Base-by-base conservation (phyloP, 2,888 invertebrate genomes). In the Epicampocera succincta region DNA sequence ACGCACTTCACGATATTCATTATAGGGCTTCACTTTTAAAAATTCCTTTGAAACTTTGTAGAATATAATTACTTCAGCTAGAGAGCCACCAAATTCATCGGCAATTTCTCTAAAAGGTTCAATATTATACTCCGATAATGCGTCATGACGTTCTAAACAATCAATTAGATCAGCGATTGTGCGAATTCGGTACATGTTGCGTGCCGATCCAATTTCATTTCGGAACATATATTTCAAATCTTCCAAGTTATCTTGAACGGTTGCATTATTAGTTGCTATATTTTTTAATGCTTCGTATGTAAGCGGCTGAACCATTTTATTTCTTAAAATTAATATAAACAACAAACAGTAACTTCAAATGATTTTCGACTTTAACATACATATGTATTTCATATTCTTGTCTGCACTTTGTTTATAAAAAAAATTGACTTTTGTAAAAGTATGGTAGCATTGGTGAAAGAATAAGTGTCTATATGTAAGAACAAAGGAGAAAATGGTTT, bases 71-170 rank as follows among this genome's bases (percentile, higher is more conserved):
- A 85, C 86, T 1, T 83, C 61, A 5, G 83, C 83, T 0, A 90
- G 44, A 8, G 74, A 48, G 12, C 86, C 83, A 1, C 65, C 75
- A 0, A 77, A 78, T 21, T 73, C 48, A 69, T 71, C 68, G 1
- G 84, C 84, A 15, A 90, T 60, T 2, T 68, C 69, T 1, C 80
- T 84, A 0, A 90, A 52, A 0, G 85, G 85, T 2, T 86, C 85
- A 4, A 90, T 84, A 48, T 90, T 87, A 3, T 83, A 61, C 71
- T 88, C 88, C 1, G 84, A 86, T 0, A 90, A 81, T 0, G 79
- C 63, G 75, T 89, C 90, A n/a, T 80, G 80, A 0, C 87, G 76
- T 60, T 90, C 90, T 33, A 90, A 74, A 12, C 86, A 86, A 56
- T 88, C 89, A 2, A 90, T 83, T 0, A 90, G 66, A 12, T 90